Evolutionary conservation across 2,113 vertebrate genomes (phyloP), one percentile per base, ranked within the genome.

Genomic region (Sinocyclocheilus maitianheensis): DNA sequence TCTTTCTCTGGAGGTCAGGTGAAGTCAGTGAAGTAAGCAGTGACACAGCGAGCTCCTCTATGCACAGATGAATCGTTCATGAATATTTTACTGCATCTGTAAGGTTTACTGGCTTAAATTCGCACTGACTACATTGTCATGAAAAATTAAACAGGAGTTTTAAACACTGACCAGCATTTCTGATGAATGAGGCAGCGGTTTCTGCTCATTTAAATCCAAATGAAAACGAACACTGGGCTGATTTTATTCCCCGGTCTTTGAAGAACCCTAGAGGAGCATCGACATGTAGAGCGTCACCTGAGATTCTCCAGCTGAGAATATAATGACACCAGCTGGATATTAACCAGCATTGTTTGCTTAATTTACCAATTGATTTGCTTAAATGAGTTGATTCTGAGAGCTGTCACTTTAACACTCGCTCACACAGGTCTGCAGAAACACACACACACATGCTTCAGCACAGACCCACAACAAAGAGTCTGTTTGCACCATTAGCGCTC

Each of bases 351-450:
- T 80, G 53, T 87, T 78, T 71, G 65, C 34, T 77, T 62, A 71
- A 87, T 84, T 53, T 72, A 65, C 75, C 81, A 79, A 26, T 79
- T 84, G 76, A 87, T 84, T 80, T 78, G 40, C 46, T 81, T 24
- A 53, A 72, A 79, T 62, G 77, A 84, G 83, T 87, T 89, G 83
- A 79, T 55, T 88, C 88, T 55, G 83, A 76, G 88, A 89, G 81
- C 88, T 24, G 82, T 91, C 89, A 87, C 86, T 71, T 37, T 18
- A 71, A 71, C 63, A 30, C 24, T 30, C 1, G 4, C 24, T 30
- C 26, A 67, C 90, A 89, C 88, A 79, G 84, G 84, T 90, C 43
- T 62, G 58, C 58, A 51, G 43, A 48, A 2, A 24, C 12, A 22
- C 43, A 65, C 63, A 67, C 24, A 67, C 24, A 34, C 34, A 40